phyloP scores from a whole-genome alignment of 2,797 vertebrate species.

The Pristis pectinata region DNA sequence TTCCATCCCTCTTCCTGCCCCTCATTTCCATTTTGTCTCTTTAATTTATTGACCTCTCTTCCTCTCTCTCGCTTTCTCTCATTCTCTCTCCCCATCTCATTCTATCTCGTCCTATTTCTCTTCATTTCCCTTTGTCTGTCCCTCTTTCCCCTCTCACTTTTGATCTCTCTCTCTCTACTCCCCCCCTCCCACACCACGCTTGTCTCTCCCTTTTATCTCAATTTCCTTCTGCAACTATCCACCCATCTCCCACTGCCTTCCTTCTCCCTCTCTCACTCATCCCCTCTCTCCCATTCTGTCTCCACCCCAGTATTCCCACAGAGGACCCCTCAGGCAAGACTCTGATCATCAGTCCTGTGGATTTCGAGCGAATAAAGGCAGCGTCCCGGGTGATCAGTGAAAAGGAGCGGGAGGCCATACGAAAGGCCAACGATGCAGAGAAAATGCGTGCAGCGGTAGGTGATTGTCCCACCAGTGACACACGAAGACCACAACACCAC shows the following conservation, averaged over 20 bases:
- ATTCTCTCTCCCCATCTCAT: too few relatives aligned
- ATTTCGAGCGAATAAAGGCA: neutral
- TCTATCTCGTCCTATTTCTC: too few relatives aligned
- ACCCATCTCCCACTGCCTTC: neutral
- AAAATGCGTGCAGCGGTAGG: neutral
- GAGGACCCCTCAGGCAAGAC: conserved; percentile 29
- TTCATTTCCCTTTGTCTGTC: too few relatives aligned
- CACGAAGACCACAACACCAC: too few relatives aligned
- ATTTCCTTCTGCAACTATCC: too few relatives aligned
- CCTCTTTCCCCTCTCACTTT: neutral
- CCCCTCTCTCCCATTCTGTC: neutral
- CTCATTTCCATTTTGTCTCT: too few relatives aligned
- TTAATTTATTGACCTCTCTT: too few relatives aligned
- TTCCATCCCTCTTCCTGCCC: too few relatives aligned
- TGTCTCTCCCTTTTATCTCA: neutral
- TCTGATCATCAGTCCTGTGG: neutral
- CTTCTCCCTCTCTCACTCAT: neutral
- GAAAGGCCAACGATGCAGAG: neutral
- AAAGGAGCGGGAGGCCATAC: neutral
- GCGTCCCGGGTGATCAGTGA: neutral
- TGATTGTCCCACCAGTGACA: neutral
- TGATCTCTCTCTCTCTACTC: neutral
- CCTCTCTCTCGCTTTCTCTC: too few relatives aligned
- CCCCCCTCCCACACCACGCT: neutral
- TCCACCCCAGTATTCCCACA: neutral